Base-by-base conservation (phyloP, 1,140 invertebrate genomes). In the Heliothis virescens region DNA sequence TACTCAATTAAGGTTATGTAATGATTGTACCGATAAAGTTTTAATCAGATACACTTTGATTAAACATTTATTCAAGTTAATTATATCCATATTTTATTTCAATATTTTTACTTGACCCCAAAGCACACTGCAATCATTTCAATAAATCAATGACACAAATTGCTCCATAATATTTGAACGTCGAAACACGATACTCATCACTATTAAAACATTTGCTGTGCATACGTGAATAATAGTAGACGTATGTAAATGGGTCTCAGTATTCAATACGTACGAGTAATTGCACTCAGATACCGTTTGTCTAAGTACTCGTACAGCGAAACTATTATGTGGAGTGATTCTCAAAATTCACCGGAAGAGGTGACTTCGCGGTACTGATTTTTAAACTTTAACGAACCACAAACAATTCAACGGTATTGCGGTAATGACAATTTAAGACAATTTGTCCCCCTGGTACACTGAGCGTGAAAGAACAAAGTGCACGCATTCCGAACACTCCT, bases 241-340 rank as follows among this genome's bases (percentile, higher is more conserved):
- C 48, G 48, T 15, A 16, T 53, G 60, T 69, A 67, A 69, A 59
- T 67, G 41, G 50, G 16, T 52, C 21, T 47, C 50, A 57, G 29
- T 78, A 29, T 78, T 78, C 62, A 78, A 78, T 78, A 69, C 41
- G 53, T 57, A 78, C 75, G 67, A 69, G 63, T 78, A 78, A 79
- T 79, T 79, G 67, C 69, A 73, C 63, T 78, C 57, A 78, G 62
- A 78, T 81, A 82, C 75, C 67, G 80, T 82, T 82, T 72, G 55
- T 55, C 29, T 53, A 72, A 72, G 74, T 73, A 74, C 65, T 62
- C 60, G 10, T 72, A 60, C 21, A 69, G 47, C 79, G 48, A 79
- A 82, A 79, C 81, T 83, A 88, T 87, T 87, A 90, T 83, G 63
- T 75, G 79, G 74, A 82, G 82, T 86, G 85, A 88, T 82, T 85